Evolutionary conservation across 1,140 invertebrate species (phyloP), one percentile per base, ranked within the genome.

Genomic region (Zophobas atratus): DNA sequence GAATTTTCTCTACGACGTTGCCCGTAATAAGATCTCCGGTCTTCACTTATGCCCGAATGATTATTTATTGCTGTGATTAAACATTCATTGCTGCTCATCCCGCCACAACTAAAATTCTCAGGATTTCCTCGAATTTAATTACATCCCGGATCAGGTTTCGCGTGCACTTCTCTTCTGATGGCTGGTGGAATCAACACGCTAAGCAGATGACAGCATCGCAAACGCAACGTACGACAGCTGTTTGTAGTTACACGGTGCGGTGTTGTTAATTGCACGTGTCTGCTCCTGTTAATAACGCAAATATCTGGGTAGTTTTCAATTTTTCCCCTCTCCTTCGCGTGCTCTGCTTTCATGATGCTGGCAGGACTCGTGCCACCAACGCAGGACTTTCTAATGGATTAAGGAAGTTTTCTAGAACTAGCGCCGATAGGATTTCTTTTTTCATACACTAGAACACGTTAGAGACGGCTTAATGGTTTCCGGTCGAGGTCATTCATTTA

Each of bases 11-110:
- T 51, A 51, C 70, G 70, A 51, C 51, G 70, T 72, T 36, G 51
- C 32, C n/a, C 6, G 51, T 72, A 72, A 72, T 55, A 72, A 72
- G 70, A 72, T 72, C 46, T 72, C 70, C 70, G 36, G 70, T 67
- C 60, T 39, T 67, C 39, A 67, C 60, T 67, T 67, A 43, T 67
- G 39, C 8, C 39, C 60, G 60, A 63, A 63, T 63, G 57, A 63
- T 63, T 63, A 63, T 63, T 38, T 39, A 63, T 63, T 36, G 34
- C 36, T 8, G 57, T 67, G 60, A 67, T 67, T 67, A 67, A 41
- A 67, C 38, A 67, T 41, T 67, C 60, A 43, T 67, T 41, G 57
- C 6, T 63, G 35, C 6, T 36, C 38, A n/a, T 38, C 1, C 3
- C 20, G 20, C 20, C 20, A 63, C 49, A 51, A 51, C 6, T 6